phyloP scores from a whole-genome alignment of 2,888 invertebrate species.

The Hirtodrosophila confusa region DNA sequence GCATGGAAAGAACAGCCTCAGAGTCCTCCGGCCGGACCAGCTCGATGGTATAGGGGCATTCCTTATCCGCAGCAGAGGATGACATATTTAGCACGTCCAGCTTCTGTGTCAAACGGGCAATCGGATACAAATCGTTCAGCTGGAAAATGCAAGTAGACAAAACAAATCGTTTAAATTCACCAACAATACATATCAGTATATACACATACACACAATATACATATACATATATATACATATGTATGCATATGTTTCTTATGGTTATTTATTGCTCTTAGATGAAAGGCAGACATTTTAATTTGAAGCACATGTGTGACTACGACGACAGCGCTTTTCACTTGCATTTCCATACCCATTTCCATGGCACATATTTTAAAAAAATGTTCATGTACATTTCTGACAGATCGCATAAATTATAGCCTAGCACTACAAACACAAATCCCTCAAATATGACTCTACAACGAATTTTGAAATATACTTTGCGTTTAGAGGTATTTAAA shows the following conservation, averaged over 20 bases:
- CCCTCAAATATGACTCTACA: neutral
- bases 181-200: constrained; percentile 1
- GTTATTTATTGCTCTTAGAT: constrained; percentile 74
- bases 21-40: constrained; percentile 85
- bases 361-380: constrained; percentile 46
- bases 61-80: constrained; percentile 40
- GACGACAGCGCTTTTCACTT: constrained; percentile 49
- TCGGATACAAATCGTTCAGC: constrained; percentile 83
- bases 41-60: constrained; percentile 82
- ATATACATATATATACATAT: constrained; percentile 1
- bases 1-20: constrained; percentile 86
- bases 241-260: constrained; percentile 32
- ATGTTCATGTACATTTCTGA: constrained; percentile 56
- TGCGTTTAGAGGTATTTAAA: no score
- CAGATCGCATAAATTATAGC: constrained; percentile 48
- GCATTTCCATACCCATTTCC: constrained; percentile 42
- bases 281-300: constrained; percentile 67
- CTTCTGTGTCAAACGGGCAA: constrained; percentile 82
- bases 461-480: no score
- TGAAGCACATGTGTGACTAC: constrained; percentile 59
- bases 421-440: constrained; percentile 4
- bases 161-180: constrained; percentile 52
- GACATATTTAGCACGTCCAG: constrained; percentile 82
- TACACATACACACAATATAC: neutral
- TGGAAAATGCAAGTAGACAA: constrained; percentile 57